A percentile compares a stretch with the other conserved stretches of the same genome.
These are phyloP conservation scores for Leptopterna dolabrata DNA, from an alignment of 2,888 invertebrate species.

Conservation along the genomic window DNA sequence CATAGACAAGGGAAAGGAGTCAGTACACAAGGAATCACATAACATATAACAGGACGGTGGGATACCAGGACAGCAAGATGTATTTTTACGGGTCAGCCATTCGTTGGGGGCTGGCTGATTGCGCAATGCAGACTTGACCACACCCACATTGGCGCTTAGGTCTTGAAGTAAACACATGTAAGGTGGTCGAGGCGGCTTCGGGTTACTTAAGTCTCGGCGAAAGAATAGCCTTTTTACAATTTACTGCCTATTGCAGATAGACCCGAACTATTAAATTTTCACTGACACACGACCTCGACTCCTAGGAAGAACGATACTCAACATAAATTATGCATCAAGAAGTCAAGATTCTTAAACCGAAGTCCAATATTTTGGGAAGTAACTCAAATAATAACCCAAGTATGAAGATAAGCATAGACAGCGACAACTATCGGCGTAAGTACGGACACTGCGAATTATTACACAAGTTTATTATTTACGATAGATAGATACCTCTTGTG, in stretches of 20 bases:
- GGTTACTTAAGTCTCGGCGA: background rate
- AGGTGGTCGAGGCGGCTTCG: background rate
- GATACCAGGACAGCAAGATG: background rate
- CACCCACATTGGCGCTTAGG: conserved; percentile 8
- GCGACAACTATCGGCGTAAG: too few species aligned
- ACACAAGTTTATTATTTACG: too few species aligned
- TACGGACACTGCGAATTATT: too few species aligned
- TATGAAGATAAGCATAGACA: too few species aligned
- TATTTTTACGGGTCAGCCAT: conserved; percentile 7
- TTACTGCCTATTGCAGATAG: background rate
- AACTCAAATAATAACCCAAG: too few species aligned
- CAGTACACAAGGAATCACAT: background rate
- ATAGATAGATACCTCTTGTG: too few species aligned
- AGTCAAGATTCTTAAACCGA: too few species aligned
- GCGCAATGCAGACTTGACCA: background rate
- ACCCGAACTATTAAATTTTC: background rate
- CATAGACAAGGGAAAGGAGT: background rate
- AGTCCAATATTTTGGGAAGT: too few species aligned
- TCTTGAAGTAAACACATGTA: conserved; percentile 35
- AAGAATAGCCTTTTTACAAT: background rate
- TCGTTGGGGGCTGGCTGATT: background rate
- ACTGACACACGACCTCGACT: background rate
- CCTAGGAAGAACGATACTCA: too few species aligned
- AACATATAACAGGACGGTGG: background rate
- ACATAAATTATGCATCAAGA: too few species aligned